Base-by-base conservation (phyloP, 2,797 vertebrate species). In the Sphaeramia orbicularis region DNA sequence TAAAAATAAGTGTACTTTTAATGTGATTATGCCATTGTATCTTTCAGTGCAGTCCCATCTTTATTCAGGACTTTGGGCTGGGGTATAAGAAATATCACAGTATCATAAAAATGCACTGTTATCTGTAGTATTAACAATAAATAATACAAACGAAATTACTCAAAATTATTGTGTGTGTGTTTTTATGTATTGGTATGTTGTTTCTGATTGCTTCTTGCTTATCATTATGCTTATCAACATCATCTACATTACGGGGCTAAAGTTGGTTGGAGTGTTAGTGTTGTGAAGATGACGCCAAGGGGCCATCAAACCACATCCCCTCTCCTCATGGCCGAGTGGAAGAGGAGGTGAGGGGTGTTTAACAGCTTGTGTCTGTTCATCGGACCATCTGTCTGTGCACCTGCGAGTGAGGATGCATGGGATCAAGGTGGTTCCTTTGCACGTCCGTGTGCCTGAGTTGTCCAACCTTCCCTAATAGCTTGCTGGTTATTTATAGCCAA, bases 401-500 rank as follows among this genome's bases (percentile, higher is more conserved):
- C 72, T 72, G 59, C 9, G 58, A 57, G 53, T n/a, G n/a, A 50
- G 52, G 72, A 44, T 27, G 72, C 42, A 41, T 3, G 6, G 7
- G 50, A 66, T 65, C 32, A 59, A 80, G 63, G 74, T 76, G 53
- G 54, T 35, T 67, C 32, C 40, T 54, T 59, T 58, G 42, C 54
- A 7, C 11, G 12, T 61, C 63, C 75, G 71, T 55, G 54, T 66
- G 69, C 54, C 54, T n/a, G 10, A 51, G 71, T 68, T 81, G 71
- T 70, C 76, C 65, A 58, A 43, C 72, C 63, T 72, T 72, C 66
- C 66, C 65, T 83, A 85, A 83, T 75, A 74, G 80, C 65, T 74
- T 57, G 50, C 73, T 30, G n/a, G 80, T 85, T 79, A 91, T 90
- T 90, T 90, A 89, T 86, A 86, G 78, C 84, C 76, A 72, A 75